A percentile compares a stretch with the other conserved stretches of the same genome.
phyloP scores from a whole-genome alignment of 2,797 vertebrate genomes.

The Spheniscus humboldti region DNA sequence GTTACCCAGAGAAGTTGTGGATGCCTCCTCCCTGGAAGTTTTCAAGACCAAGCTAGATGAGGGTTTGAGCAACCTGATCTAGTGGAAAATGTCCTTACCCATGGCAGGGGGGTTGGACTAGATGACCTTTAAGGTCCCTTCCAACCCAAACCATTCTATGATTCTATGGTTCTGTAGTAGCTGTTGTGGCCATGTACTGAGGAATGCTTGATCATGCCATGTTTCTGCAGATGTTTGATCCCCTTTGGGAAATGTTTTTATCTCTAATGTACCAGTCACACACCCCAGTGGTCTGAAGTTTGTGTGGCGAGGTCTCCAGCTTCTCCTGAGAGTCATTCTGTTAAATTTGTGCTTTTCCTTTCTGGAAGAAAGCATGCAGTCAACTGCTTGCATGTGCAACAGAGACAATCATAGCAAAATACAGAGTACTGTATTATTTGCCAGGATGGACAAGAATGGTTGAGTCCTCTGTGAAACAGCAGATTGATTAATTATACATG shows the following conservation, averaged over 20 bases:
- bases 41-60: neutral
- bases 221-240: neutral
- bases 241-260: neutral
- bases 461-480: constrained; percentile 3
- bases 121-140: neutral
- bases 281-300: neutral
- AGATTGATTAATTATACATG: constrained; percentile 64
- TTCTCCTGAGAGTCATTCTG: neutral
- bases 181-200: neutral
- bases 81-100: neutral
- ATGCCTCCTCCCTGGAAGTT: neutral
- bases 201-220: rapidly evolving
- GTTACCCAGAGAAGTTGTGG: neutral
- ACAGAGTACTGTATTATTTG: neutral
- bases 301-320: neutral
- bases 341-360: neutral
- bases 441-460: neutral
- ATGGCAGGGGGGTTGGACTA: neutral
- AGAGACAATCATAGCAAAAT: neutral
- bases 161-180: neutral
- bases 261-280: neutral
- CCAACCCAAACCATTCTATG: neutral
- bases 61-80: neutral
- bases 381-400: neutral
- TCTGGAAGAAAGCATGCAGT: neutral